Base-by-base conservation (phyloP, 2,113 vertebrate species). In the Pontoporia blainvillei region DNA sequence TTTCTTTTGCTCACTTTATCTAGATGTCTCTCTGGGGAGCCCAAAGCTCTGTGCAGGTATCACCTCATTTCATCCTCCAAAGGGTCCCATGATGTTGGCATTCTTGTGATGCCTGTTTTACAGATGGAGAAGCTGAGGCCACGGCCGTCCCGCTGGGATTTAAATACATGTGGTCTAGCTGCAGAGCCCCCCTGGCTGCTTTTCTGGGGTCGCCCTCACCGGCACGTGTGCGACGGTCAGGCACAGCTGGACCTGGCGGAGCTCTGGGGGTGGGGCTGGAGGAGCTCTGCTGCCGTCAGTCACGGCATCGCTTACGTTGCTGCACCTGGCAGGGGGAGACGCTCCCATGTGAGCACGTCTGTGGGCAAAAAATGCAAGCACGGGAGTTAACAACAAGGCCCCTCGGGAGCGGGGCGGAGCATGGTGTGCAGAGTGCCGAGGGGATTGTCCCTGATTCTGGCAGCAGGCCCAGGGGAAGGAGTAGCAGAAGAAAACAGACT, bases 281-380 rank as follows among this genome's bases (percentile, higher is more conserved):
- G 83, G 72, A n/a, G 8, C 61, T 14, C 21, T 34, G 59, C 1
- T 10, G 31, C 23, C 1, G 23, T 67, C 73, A 13, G 20, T 46
- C 49, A 25, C 72, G 36, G 13, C 13, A 0, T 8, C 1, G 1
- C 1, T 3, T n/a, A 75, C 14, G 12, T 59, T 6, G 0, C 1
- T 25, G 57, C 0, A 0, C n/a, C 27, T 13, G 5, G 66, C 27
- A 15, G n/a, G n/a, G 71, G 8, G 29, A 57, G 44, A 31, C 39
- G n/a, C 82, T 76, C 54, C 54, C 54, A 3, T 12, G n/a, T 2
- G 61, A 57, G 10, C 61, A 10, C 23, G 1, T 39, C 34, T 31
- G 4, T 29, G 6, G 61, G 67, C 10, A 11, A 44, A 44, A 54
- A n/a, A 41, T 3, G n/a, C 69, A 23, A 13, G n/a, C 0, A 2